phyloP scores from a whole-genome alignment of 2,888 invertebrate species.

The Hedychridium roseum region DNA sequence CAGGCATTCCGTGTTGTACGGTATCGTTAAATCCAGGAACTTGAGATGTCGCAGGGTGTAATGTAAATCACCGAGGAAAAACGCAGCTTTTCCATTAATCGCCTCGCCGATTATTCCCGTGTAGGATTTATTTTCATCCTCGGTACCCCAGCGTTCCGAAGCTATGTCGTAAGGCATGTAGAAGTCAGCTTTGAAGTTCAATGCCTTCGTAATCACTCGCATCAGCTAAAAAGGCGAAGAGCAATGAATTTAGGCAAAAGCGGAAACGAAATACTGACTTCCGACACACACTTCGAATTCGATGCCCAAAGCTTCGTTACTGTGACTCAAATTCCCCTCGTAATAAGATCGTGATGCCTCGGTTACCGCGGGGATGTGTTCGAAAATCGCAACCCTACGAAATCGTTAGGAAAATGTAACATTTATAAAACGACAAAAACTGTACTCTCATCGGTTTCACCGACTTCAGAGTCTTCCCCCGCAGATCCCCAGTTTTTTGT shows the following conservation, averaged over 20 bases:
- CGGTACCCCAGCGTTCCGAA: conserved; percentile 74
- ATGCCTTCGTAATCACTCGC: conserved; percentile 71
- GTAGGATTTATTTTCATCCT: conserved; percentile 71
- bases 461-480: conserved; percentile 53
- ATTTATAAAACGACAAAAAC: not conserved
- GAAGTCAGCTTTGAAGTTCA: conserved; percentile 76
- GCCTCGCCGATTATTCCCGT: conserved; percentile 81
- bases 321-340: conserved; percentile 13
- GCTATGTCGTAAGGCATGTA: conserved; percentile 73
- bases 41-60: conserved; percentile 75
- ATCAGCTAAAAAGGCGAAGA: conserved; percentile 68
- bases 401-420: conserved; percentile 61
- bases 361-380: conserved; percentile 74
- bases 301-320: conserved; percentile 65
- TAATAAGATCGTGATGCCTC: conserved; percentile 47
- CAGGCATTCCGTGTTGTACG: conserved; percentile 84
- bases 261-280: not conserved
- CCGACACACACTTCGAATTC: conserved; percentile 72
- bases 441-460: conserved; percentile 6
- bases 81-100: conserved; percentile 72
- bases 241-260: conserved; percentile 7
- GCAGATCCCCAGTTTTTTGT: conserved; percentile 58
- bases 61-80: conserved; percentile 81
- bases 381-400: conserved; percentile 71
- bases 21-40: conserved; percentile 77